These are phyloP conservation scores for Prionailurus bengalensis DNA, from an alignment of 2,113 vertebrate genomes.

Conservation along the genomic window DNA sequence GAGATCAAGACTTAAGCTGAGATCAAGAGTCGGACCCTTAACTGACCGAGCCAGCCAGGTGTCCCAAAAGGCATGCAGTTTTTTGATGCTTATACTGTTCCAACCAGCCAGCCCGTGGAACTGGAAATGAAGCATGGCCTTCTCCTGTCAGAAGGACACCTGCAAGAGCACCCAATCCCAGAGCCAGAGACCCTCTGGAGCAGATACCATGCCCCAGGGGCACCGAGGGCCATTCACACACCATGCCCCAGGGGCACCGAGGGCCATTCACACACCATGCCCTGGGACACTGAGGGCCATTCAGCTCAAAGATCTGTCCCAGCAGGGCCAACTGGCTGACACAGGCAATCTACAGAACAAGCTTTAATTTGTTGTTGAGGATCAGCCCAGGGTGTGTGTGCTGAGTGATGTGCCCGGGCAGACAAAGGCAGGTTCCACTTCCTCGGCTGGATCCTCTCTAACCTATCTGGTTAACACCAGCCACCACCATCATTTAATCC, in stretches of 20 bases:
- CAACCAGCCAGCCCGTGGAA: not conserved
- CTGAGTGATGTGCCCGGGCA: not conserved
- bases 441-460: not conserved
- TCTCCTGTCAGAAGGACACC: not conserved
- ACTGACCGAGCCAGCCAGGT: too few species aligned
- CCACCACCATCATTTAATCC: not conserved
- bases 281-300: not conserved
- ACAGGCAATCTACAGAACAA: not conserved
- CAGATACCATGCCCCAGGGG: too few species aligned
- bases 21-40: too few species aligned
- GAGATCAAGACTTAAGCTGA: too few species aligned
- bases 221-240: not conserved
- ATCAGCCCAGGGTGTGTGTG: not conserved
- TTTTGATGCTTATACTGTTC: not conserved
- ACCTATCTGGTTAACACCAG: not conserved
- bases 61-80: not conserved
- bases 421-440: not conserved
- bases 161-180: not conserved
- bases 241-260: too few species aligned
- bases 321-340: not conserved
- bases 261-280: not conserved
- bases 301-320: not conserved
- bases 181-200: not conserved
- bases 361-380: not conserved
- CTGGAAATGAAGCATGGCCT: not conserved